A percentile compares a stretch with the other conserved stretches of the same genome.
phyloP scores from a whole-genome alignment of 2,888 invertebrate genomes.

The Dastarcus helophoroides region DNA sequence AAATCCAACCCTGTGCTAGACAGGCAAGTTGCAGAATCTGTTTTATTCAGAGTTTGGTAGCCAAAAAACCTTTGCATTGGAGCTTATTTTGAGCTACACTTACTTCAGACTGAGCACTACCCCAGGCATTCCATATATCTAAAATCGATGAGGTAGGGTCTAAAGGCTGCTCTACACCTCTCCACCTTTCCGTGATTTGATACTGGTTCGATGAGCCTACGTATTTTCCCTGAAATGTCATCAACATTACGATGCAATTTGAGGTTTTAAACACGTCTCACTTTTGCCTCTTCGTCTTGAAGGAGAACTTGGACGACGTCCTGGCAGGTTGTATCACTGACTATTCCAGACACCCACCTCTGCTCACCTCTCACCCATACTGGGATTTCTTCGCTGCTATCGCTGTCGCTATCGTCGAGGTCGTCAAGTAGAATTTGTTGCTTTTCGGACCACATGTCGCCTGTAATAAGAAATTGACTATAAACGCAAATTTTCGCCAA shows the following conservation, averaged over 20 bases:
- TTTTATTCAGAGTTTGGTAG: no score
- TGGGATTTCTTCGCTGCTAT: constrained; percentile 57
- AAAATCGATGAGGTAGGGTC: constrained; percentile 61
- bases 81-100: constrained; percentile 16
- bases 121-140: constrained; percentile 74
- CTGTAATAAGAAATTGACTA: no score
- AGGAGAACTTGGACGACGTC: constrained; percentile 66
- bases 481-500: no score
- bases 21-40: no score
- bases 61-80: not conserved
- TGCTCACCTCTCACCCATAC: constrained; percentile 66
- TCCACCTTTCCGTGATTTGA: constrained; percentile 66
- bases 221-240: constrained; percentile 29
- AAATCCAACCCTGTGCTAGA: no score
- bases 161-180: constrained; percentile 63
- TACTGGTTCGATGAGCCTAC: constrained; percentile 38
- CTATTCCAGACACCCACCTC: constrained; percentile 70
- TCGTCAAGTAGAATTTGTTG: no score
- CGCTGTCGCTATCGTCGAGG: constrained; percentile 32
- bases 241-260: not conserved
- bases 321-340: constrained; percentile 63
- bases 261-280: constrained; percentile 18
- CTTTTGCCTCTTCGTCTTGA: constrained; percentile 39
- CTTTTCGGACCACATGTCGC: no score
- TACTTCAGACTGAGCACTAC: constrained; percentile 55